Base-by-base conservation (phyloP, 2,888 invertebrate genomes). In the Branchinecta sandiegonensis region DNA sequence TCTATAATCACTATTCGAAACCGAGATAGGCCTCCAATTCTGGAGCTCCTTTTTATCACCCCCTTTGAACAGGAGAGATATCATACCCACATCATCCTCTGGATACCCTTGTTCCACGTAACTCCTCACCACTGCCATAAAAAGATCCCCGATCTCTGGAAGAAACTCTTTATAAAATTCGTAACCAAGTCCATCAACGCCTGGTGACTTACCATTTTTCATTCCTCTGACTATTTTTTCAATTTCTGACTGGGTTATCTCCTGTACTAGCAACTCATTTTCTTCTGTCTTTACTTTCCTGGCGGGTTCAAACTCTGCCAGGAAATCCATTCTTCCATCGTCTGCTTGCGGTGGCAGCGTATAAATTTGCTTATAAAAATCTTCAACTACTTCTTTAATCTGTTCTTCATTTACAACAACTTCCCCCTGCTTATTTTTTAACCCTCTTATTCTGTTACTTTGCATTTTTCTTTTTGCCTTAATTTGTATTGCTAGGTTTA, bases 21-120 rank as follows among this genome's bases (percentile, higher is more conserved):
- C 50, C n/a, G 50, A 50, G 50, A 50, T 50, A 13, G 50, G 50
- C 50, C 50, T 50, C 50, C 50, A 50, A n/a, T 50, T 50, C n/a
- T 50, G 13, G 13, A 50, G 50, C 2, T 13, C 50, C 50, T 13
- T 50, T 13, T n/a, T 50, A 50, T 50, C 50, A 50, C 50, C 50
- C 2, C 13, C 50, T 2, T 50, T 50, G n/a, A 50, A 50, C 13
- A n/a, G 50, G n/a, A n/a, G n/a, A n/a, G n/a, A 13, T n/a, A 50
- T 50, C 50, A 13, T 50, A 13, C 13, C 50, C 37, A 37, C 37
- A 50, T 50, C 50, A 1, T 50, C 50, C 50, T 50, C 50, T 50
- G 50, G 50, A 50, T 50, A 50, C 13, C 50, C 50, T 50, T 50
- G 50, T 50, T 50, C 50, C 13, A 50, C 50, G 50, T 50, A 50